A percentile compares a stretch with the other conserved stretches of the same genome.
Evolutionary conservation across 2,113 vertebrate genomes (phyloP).

Genomic region (Raja brachyura): DNA sequence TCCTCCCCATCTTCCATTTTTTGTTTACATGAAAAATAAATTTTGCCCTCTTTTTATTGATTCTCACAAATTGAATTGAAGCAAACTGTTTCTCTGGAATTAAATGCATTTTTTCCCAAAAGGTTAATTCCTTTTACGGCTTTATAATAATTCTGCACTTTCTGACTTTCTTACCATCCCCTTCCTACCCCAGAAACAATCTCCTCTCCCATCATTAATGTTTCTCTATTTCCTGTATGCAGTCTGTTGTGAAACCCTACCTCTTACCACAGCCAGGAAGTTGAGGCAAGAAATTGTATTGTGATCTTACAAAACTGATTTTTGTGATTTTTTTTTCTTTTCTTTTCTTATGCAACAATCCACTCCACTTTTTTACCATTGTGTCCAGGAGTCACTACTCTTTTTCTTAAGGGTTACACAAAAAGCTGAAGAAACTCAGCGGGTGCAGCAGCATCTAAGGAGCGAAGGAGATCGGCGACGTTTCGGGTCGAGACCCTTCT

Average conservation of each 20-base stretch:
- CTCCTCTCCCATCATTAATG: not conserved
- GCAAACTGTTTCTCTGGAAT: not conserved
- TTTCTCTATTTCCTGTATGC: not conserved
- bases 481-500: too few species aligned
- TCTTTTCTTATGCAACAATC: not conserved
- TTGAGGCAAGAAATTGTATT: not conserved
- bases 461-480: too few species aligned
- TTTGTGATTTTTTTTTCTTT: too few species aligned
- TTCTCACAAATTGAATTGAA: not conserved
- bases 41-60: not conserved
- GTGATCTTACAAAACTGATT: not conserved
- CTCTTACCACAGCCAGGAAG: not conserved
- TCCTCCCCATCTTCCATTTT: too few species aligned
- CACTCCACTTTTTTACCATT: not conserved
- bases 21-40: not conserved
- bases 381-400: not conserved
- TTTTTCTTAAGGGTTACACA: too few species aligned
- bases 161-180: not conserved
- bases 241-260: not conserved
- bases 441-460: too few species aligned
- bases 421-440: too few species aligned
- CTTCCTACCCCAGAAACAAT: not conserved
- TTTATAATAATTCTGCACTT: not conserved
- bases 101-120: too few species aligned
- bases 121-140: not conserved